Percentiles rank a stretch among this genome's conserved stretches.
Evolutionary conservation across 2,113 vertebrate species (phyloP).

Genomic region (Thunnus maccoyii): DNA sequence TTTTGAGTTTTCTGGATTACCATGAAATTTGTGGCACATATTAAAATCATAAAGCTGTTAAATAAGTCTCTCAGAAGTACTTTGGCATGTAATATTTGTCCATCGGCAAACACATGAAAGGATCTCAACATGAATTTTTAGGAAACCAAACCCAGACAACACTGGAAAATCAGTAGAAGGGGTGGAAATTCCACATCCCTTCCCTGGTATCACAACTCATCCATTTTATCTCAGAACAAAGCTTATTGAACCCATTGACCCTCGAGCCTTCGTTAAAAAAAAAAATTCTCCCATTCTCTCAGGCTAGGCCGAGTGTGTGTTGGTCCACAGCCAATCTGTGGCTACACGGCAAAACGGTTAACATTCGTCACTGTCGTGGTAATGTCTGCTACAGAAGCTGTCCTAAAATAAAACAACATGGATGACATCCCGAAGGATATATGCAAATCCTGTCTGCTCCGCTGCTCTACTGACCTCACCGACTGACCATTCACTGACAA

Average conservation of each 20-base stretch:
- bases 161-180: conserved; percentile 46
- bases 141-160: conserved; percentile 66
- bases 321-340: conserved; percentile 45
- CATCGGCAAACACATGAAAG: conserved; percentile 35
- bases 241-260: conserved; percentile 57
- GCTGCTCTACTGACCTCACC: conserved; percentile 76
- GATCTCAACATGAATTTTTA: conserved; percentile 26
- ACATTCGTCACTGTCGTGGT: conserved; percentile 44
- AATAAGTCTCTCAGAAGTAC: background rate
- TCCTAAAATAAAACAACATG: conserved; percentile 72
- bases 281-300: conserved; percentile 11
- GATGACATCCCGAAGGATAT: conserved; percentile 56
- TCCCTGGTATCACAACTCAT: conserved; percentile 53
- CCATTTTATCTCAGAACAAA: conserved; percentile 60
- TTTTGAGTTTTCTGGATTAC: conserved; percentile 1
- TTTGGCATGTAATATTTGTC: conserved; percentile 14
- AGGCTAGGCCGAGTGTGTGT: background rate
- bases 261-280: background rate
- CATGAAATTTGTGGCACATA: background rate
- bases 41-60: background rate
- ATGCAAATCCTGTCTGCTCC: conserved; percentile 63
- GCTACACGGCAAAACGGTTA: conserved; percentile 33
- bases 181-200: conserved; percentile 41
- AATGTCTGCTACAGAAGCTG: conserved; percentile 54
- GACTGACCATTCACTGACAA: conserved; percentile 71